Conservation (phyloP, 2,888 invertebrate species). For the Nomada goodeniana region DNA sequence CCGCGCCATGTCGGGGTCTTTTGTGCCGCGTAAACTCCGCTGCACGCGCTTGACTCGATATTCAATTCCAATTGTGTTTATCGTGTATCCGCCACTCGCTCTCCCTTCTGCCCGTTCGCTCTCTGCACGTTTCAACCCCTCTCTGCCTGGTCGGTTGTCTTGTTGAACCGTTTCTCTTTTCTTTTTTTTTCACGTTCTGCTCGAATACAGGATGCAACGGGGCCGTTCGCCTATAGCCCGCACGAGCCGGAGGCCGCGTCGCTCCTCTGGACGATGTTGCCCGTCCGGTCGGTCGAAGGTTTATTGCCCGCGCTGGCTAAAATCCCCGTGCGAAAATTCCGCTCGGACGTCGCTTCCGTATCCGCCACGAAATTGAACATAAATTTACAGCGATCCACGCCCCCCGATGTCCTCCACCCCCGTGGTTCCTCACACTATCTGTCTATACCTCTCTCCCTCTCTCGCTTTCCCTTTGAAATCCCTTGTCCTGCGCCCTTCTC, state of each 20-base stretch:
- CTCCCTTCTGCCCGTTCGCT: slow-evolving; percentile 58
- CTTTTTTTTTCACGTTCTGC: neutral
- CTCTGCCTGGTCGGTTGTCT: neutral
- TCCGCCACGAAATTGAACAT: slow-evolving; percentile 77
- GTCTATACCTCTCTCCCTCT: neutral
- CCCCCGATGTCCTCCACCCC: slow-evolving; percentile 25
- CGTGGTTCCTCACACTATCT: neutral
- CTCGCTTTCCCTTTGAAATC: neutral
- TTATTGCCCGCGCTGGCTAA: slow-evolving; percentile 74
- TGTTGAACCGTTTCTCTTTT: neutral
- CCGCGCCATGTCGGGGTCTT: slow-evolving; percentile 24
- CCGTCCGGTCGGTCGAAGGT: slow-evolving; percentile 66
- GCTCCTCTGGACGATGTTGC: slow-evolving; percentile 57
- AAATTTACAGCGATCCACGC: slow-evolving; percentile 71
- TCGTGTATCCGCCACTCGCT: slow-evolving; percentile 42
- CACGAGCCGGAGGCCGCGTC: slow-evolving; percentile 28
- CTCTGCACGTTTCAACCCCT: neutral
- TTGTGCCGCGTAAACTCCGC: slow-evolving; percentile 36
- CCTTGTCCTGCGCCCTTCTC: too few species aligned
- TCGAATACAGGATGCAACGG: slow-evolving; percentile 25
- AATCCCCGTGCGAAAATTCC: slow-evolving; percentile 77
- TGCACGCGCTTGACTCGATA: slow-evolving; percentile 63
- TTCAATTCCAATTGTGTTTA: slow-evolving; percentile 70
- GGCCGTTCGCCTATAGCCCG: slow-evolving; percentile 24
- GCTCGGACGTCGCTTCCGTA: slow-evolving; percentile 70